These are phyloP conservation scores for Eriosoma lanigerum DNA, from an alignment of 1,140 invertebrate genomes.

Conservation along the genomic window DNA sequence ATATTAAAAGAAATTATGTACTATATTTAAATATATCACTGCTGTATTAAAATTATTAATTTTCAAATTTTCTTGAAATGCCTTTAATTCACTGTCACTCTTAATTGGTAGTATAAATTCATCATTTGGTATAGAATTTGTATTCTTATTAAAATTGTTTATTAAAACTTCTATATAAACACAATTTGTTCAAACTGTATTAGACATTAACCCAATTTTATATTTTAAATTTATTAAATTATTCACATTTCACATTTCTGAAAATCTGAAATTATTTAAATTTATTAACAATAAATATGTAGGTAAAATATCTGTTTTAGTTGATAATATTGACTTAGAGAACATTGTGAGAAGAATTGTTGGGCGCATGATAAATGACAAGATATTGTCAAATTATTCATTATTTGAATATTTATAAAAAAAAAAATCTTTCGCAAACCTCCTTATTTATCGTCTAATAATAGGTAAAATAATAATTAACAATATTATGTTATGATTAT, in stretches of 20 bases:
- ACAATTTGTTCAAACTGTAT: background rate
- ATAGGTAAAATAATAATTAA: background rate
- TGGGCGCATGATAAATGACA: background rate
- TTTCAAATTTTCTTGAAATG: background rate
- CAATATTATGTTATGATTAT: too few species aligned
- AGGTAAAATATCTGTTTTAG: background rate
- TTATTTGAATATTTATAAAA: background rate
- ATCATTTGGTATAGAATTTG: background rate
- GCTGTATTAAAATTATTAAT: background rate
- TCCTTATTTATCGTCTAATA: background rate
- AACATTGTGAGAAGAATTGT: background rate
- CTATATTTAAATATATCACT: background rate
- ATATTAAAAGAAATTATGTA: too few species aligned
- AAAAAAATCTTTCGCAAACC: background rate
- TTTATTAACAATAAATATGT: too few species aligned
- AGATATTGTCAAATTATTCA: background rate
- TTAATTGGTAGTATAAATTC: background rate
- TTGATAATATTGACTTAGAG: background rate
- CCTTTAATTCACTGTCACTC: background rate
- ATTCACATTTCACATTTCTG: background rate
- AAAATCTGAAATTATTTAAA: slow-evolving; percentile 6
- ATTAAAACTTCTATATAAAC: background rate
- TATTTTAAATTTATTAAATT: background rate
- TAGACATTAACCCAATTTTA: background rate
- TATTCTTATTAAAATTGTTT: background rate